Conservation (phyloP, 2,113 vertebrate species). For the Lepisosteus osseus region DNA sequence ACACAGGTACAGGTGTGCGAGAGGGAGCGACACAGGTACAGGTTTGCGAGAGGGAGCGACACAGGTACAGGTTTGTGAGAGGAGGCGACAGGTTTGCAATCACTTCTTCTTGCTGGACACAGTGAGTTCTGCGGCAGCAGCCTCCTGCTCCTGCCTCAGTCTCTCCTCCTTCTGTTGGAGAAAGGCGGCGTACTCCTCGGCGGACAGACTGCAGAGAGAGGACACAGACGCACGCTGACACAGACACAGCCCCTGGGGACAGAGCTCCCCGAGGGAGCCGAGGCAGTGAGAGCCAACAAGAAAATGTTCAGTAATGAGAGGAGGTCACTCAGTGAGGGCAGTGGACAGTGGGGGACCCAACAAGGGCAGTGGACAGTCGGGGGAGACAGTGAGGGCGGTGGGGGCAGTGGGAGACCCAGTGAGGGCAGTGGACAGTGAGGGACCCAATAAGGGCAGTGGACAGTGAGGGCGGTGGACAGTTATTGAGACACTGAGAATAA, state of each 20-base stretch:
- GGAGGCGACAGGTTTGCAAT: neutral
- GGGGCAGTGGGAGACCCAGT: neutral
- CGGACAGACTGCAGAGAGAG: conserved; percentile 62
- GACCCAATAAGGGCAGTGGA: neutral
- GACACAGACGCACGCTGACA: too few relatives aligned
- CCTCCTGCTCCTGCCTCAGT: conserved; percentile 64
- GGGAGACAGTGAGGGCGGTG: neutral
- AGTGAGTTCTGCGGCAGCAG: conserved; percentile 53
- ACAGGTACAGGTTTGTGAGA: too few relatives aligned
- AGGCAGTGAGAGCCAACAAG: neutral
- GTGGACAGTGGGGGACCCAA: too few relatives aligned
- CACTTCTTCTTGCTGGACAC: conserved; percentile 40
- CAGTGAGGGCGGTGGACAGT: neutral
- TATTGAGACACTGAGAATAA: neutral
- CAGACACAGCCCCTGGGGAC: too few relatives aligned
- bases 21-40: too few relatives aligned
- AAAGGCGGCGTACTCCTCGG: conserved; percentile 76
- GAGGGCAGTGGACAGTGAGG: too few relatives aligned
- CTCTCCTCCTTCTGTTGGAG: conserved; percentile 67
- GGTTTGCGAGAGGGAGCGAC: neutral
- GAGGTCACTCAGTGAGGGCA: neutral
- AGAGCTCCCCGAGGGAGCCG: neutral
- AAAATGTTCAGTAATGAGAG: neutral
- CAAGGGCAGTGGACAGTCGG: neutral
- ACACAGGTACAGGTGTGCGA: neutral